These are phyloP conservation scores for Tretioscincus oriximinensis DNA, from an alignment of 2,113 vertebrate genomes.

Conservation along the genomic window DNA sequence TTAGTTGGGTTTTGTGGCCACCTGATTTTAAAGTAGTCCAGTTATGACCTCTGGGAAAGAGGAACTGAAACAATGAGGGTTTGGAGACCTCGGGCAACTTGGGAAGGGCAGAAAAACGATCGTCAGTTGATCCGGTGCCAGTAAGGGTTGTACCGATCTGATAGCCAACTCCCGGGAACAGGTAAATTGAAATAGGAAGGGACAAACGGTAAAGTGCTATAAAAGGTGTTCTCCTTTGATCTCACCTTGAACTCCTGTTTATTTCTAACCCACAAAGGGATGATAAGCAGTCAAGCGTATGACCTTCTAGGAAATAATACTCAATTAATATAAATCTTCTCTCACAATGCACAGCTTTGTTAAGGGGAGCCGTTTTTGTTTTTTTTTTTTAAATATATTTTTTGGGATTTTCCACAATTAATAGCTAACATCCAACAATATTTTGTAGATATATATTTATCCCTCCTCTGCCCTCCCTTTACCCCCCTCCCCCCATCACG, in stretches of 20 bases:
- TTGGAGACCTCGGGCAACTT: neutral
- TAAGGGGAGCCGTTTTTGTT: neutral
- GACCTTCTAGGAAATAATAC: slow-evolving; percentile 18
- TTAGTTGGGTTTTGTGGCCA: neutral
- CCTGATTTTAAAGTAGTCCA: neutral
- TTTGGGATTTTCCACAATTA: too few relatives aligned
- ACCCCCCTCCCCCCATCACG: too few relatives aligned
- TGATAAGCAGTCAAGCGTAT: slow-evolving; percentile 21
- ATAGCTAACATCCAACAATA: too few relatives aligned
- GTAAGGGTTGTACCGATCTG: neutral
- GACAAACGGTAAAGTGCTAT: neutral
- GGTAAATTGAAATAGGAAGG: neutral
- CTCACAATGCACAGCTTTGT: slow-evolving; percentile 29
- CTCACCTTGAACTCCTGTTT: slow-evolving; percentile 29
- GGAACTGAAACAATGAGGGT: neutral
- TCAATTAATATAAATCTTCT: slow-evolving; percentile 5
- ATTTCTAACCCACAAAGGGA: slow-evolving; percentile 8
- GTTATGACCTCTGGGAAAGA: neutral
- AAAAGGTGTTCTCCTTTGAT: slow-evolving; percentile 13
- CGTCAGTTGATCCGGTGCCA: slow-evolving; percentile 2
- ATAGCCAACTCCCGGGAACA: slow-evolving; percentile 12
- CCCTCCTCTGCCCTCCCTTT: too few relatives aligned
- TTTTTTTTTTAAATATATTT: too few relatives aligned
- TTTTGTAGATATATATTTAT: too few relatives aligned
- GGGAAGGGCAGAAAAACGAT: neutral